Evolutionary conservation across 2,113 vertebrate species (phyloP).

Genomic region (Thunnus thynnus): DNA sequence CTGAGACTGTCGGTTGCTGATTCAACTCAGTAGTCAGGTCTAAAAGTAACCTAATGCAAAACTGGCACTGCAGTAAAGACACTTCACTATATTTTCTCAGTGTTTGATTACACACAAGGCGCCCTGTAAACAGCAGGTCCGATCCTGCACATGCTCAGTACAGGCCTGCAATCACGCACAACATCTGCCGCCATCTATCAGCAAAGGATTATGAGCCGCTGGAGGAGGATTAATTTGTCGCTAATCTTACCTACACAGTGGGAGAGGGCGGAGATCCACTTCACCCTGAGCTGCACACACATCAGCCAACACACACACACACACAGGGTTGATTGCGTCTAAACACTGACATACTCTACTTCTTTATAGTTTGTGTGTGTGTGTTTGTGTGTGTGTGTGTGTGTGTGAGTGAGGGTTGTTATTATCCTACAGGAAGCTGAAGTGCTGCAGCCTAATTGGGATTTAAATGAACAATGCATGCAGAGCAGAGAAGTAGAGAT

Average conservation of each 20-base stretch:
- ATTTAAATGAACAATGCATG: conserved; percentile 64
- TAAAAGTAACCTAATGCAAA: background rate
- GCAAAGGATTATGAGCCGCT: conserved; percentile 68
- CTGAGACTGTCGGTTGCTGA: background rate
- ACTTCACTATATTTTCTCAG: conserved; percentile 9
- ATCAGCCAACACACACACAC: conserved; percentile 24
- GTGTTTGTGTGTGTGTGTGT: background rate
- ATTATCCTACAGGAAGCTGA: conserved; percentile 12
- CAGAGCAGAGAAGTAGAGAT: conserved; percentile 39
- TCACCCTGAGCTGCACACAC: conserved; percentile 3
- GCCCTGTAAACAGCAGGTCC: conserved; percentile 21
- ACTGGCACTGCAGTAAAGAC: conserved; percentile 12
- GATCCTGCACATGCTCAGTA: conserved; percentile 44
- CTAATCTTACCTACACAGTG: conserved; percentile 69
- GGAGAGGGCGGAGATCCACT: conserved; percentile 39
- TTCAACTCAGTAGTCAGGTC: background rate
- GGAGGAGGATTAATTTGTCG: conserved; percentile 73
- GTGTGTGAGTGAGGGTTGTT: conserved; percentile 19
- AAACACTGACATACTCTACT: background rate
- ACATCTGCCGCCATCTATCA: conserved; percentile 77
- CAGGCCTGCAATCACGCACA: conserved; percentile 54
- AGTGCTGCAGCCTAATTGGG: conserved; percentile 44
- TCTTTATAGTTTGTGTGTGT: background rate
- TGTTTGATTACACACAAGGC: conserved; percentile 40
- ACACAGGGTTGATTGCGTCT: conserved; percentile 18